A percentile compares a stretch with the other conserved stretches of the same genome.
phyloP scores from a whole-genome alignment of 1,140 invertebrate species.

The Riptortus pedestris region DNA sequence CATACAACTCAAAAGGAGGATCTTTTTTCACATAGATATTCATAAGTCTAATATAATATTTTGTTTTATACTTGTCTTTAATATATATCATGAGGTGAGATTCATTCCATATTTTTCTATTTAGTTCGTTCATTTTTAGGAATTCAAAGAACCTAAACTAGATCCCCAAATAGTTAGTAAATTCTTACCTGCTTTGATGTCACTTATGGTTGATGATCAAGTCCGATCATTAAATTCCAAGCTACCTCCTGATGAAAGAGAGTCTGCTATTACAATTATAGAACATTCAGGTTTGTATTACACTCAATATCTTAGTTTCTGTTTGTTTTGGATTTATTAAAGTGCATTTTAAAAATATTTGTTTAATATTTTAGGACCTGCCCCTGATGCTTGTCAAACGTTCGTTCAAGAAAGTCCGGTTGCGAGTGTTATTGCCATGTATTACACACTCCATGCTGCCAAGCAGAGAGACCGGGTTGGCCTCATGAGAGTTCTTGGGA shows the following conservation, averaged over 20 bases:
- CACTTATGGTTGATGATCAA: slow-evolving; percentile 94
- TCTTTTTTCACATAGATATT: too few relatives aligned
- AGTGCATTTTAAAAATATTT: background rate
- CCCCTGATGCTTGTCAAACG: slow-evolving; percentile 83
- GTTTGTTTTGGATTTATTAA: background rate
- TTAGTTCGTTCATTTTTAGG: slow-evolving; percentile 43
- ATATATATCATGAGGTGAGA: too few relatives aligned
- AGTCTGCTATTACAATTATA: slow-evolving; percentile 83
- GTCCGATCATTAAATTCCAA: slow-evolving; percentile 75
- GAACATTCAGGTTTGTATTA: slow-evolving; percentile 62
- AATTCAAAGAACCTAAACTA: slow-evolving; percentile 90
- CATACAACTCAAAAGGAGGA: too few relatives aligned
- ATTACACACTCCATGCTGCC: slow-evolving; percentile 81
- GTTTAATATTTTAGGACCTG: slow-evolving; percentile 50
- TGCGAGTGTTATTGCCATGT: slow-evolving; percentile 86
- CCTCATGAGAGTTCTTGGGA: slow-evolving; percentile 74
- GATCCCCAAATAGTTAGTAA: slow-evolving; percentile 88
- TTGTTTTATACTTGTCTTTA: too few relatives aligned
- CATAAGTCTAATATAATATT: too few relatives aligned
- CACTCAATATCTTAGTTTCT: background rate
- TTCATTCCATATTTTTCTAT: too few relatives aligned
- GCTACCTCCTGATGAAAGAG: slow-evolving; percentile 84
- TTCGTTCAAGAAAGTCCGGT: slow-evolving; percentile 83
- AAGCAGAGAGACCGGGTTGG: slow-evolving; percentile 72
- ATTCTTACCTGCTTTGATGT: slow-evolving; percentile 88